Conservation (phyloP, 2,113 vertebrate genomes). For the Lagopus leucura region DNA sequence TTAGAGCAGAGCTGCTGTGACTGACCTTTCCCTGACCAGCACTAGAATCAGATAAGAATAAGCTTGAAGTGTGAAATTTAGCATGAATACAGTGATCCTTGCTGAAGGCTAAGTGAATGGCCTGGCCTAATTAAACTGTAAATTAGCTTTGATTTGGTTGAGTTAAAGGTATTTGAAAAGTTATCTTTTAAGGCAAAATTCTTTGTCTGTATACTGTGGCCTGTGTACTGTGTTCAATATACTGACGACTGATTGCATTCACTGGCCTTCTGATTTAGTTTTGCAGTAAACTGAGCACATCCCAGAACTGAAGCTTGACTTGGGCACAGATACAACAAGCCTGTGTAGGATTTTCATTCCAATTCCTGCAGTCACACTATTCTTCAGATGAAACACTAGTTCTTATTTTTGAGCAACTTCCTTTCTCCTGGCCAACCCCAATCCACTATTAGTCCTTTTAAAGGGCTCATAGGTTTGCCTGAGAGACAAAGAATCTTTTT, state of each 20-base stretch:
- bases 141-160: background rate
- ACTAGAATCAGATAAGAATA: background rate
- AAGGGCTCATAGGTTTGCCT: background rate
- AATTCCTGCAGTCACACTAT: background rate
- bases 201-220: background rate
- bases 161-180: background rate
- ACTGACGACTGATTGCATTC: background rate
- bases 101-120: background rate
- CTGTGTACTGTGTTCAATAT: background rate
- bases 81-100: background rate
- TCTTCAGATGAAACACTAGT: background rate
- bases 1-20: background rate
- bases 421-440: background rate
- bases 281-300: background rate
- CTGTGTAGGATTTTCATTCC: background rate
- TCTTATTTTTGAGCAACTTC: background rate
- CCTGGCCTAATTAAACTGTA: background rate
- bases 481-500: background rate
- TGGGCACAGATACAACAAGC: background rate
- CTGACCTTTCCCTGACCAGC: background rate
- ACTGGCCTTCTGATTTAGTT: background rate
- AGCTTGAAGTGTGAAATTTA: conserved; percentile 31
- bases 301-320: background rate
- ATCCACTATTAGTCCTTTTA: rapidly evolving
- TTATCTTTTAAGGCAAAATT: background rate